Evolutionary conservation across 2,888 invertebrate genomes (phyloP), one percentile per base, ranked within the genome.

Genomic region (Cephus runcator): DNA sequence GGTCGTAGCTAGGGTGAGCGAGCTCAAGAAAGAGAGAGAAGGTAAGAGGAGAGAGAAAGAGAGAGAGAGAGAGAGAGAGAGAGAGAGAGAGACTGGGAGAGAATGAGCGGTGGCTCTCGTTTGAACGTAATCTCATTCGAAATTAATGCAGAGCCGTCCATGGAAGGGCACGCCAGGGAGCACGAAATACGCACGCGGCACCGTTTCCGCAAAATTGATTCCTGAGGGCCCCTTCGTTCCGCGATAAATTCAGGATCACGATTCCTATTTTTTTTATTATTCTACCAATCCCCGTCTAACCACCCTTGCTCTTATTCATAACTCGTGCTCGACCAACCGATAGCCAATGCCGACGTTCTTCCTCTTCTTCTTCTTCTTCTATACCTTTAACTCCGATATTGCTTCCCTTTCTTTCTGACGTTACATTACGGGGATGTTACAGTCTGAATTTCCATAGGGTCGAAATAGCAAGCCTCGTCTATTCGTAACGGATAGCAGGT

Each of bases 141-240:
- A 82, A 85, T 85, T 86, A 87, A 86, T 87, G 86, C 80, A 81
- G 81, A 80, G 82, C 81, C 77, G 81, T 80, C 79, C 71, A 33
- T 71, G 71, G 71, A 71, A 71, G 71, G 71, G 71, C 71, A 34
- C 71, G 30, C 71, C 31, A 71, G 71, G 71, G 71, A 34, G 12
- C 15, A 34, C 31, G 31, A 30, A 71, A 71, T 71, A 31, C 71
- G 31, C 71, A 31, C 71, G 71, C 31, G 31, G 71, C 31, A 71
- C 33, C 12, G 71, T 71, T 71, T 71, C 71, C 31, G 71, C 31
- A 71, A 71, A 71, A 71, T 71, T 71, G 71, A 71, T 71, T 71
- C 71, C 71, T 31, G 33, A 31, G 71, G 33, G 71, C 71, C 31
- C 31, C 71, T 71, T 71, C 33, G 71, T 33, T 56, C 56, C 56